These are phyloP conservation scores for Azorinus chamasolen DNA, from an alignment of 2,888 invertebrate species.

Conservation along the genomic window DNA sequence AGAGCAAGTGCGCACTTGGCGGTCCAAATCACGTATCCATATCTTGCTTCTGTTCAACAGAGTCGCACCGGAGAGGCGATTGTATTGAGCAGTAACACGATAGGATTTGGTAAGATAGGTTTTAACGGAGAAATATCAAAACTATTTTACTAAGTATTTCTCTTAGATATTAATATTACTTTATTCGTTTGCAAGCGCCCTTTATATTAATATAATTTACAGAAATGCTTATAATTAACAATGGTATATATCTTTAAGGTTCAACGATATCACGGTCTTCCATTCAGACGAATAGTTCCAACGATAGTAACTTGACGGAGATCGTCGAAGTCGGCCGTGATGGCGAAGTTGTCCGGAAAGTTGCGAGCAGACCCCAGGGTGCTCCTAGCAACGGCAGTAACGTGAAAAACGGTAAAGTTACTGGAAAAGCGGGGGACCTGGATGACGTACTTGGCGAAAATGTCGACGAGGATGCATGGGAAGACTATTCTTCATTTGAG, in stretches of 20 bases:
- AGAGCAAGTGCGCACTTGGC: too few species aligned
- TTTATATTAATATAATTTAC: too few species aligned
- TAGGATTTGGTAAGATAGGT: too few species aligned
- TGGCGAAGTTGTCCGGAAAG: conserved; percentile 24
- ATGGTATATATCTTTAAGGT: not conserved
- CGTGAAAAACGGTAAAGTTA: not conserved
- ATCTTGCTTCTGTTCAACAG: too few species aligned
- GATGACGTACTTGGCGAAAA: conserved; percentile 33
- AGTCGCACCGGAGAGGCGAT: too few species aligned
- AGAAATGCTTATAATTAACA: too few species aligned
- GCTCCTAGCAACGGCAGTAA: conserved; percentile 16
- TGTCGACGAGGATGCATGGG: conserved; percentile 1
- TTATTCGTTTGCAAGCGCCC: too few species aligned
- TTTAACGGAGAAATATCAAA: too few species aligned
- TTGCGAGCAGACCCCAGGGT: conserved; percentile 13
- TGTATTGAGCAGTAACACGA: too few species aligned
- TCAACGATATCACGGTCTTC: conserved; percentile 3
- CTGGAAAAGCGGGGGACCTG: conserved; percentile 2
- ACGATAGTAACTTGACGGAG: conserved; percentile 39
- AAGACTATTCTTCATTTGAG: conserved; percentile 22
- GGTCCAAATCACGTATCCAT: too few species aligned
- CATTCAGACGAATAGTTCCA: not conserved
- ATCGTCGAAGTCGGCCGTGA: conserved; percentile 41
- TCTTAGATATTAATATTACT: too few species aligned
- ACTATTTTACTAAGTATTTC: too few species aligned